These are phyloP conservation scores for Criorhina ranunculi DNA, from an alignment of 2,888 invertebrate species.

Conservation along the genomic window DNA sequence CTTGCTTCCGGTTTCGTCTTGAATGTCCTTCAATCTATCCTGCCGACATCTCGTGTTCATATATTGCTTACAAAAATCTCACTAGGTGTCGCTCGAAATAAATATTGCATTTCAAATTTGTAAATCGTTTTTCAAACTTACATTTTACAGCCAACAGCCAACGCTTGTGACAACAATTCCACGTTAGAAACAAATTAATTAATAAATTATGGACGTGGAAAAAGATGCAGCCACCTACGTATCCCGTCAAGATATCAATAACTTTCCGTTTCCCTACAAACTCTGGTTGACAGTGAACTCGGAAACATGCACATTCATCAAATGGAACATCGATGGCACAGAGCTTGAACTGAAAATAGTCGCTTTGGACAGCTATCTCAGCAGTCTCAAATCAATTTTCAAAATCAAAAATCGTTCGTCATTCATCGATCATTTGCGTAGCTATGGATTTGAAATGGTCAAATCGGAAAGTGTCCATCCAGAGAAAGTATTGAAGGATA, in stretches of 20 bases:
- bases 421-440: slow-evolving; percentile 77
- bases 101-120: slow-evolving; percentile 3
- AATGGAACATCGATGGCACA: slow-evolving; percentile 79
- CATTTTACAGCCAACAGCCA: no score
- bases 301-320: slow-evolving; percentile 78
- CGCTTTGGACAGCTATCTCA: slow-evolving; percentile 78
- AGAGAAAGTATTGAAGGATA: neutral
- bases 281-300: slow-evolving; percentile 78
- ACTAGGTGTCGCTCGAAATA: slow-evolving; percentile 1
- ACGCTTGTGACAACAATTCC: neutral
- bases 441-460: slow-evolving; percentile 75
- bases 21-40: neutral
- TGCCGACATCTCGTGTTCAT: slow-evolving; percentile 3
- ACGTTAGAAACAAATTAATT: neutral
- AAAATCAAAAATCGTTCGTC: slow-evolving; percentile 78
- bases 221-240: slow-evolving; percentile 39
- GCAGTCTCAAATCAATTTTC: slow-evolving; percentile 78
- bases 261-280: slow-evolving; percentile 79
- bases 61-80: neutral
- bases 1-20: neutral
- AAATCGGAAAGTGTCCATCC: neutral
- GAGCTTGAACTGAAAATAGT: slow-evolving; percentile 77
- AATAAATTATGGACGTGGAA: slow-evolving; percentile 19
- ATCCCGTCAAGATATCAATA: slow-evolving; percentile 78
- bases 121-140: neutral